Percentiles rank a stretch among this genome's conserved stretches.
Evolutionary conservation across 2,888 invertebrate species (phyloP).

Genomic region (Xanthia icteritia): DNA sequence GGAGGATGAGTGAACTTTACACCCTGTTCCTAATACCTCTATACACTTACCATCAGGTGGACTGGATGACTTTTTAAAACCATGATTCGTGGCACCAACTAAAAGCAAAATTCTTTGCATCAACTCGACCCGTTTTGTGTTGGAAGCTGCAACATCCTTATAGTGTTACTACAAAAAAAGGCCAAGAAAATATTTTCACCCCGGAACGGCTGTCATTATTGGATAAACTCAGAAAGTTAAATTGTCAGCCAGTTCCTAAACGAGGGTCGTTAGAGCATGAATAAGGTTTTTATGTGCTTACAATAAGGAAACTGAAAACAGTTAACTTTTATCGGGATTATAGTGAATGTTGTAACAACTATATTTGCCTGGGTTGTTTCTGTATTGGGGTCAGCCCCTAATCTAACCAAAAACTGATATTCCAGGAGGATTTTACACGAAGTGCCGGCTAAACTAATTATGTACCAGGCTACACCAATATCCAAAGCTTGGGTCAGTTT

Average conservation of each 20-base stretch:
- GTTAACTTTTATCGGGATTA: constrained; percentile 19
- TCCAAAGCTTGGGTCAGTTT: constrained; percentile 7
- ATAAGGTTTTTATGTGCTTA: constrained; percentile 25
- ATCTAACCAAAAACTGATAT: constrained; percentile 9
- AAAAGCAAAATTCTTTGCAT: neutral
- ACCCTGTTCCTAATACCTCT: no score
- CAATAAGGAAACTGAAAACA: constrained; percentile 20
- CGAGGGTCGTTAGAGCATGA: constrained; percentile 38
- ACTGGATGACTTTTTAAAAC: no score
- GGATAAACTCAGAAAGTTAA: constrained; percentile 48
- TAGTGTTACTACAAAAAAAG: constrained; percentile 18
- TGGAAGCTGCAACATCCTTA: neutral
- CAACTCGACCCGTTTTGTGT: neutral
- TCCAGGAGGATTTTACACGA: constrained; percentile 27
- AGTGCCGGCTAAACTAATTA: constrained; percentile 31
- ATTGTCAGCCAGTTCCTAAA: constrained; percentile 42
- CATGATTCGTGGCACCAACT: neutral
- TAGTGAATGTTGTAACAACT: neutral
- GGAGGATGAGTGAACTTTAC: no score
- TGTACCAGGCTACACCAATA: constrained; percentile 8
- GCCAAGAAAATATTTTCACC: constrained; percentile 10
- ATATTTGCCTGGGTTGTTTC: neutral
- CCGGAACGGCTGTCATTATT: constrained; percentile 36
- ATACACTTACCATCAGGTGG: no score
- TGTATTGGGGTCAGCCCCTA: constrained; percentile 20